Evolutionary conservation across 23 tunicate genomes (phyloP).

Genomic region (Styela clava): DNA sequence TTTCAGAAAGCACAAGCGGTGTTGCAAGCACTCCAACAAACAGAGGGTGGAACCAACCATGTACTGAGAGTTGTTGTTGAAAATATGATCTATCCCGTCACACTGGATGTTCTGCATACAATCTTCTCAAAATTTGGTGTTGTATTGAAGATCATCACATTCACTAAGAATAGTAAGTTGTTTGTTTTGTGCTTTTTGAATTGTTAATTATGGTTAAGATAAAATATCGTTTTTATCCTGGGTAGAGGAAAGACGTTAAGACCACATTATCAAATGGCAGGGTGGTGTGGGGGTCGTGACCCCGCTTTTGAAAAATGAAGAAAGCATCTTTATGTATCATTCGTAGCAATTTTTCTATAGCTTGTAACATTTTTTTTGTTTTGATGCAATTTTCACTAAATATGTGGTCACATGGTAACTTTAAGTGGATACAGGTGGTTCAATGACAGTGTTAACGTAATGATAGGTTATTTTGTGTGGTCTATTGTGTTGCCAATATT

Average conservation of each 20-base stretch:
- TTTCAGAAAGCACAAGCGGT: conserved; percentile 93
- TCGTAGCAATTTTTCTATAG: too few relatives aligned
- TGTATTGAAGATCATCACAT: conserved; percentile 90
- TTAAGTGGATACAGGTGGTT: too few relatives aligned
- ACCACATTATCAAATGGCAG: neutral
- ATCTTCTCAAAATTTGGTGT: conserved; percentile 89
- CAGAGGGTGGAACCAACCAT: conserved; percentile 91
- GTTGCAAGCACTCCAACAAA: conserved; percentile 85
- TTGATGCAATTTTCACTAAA: too few relatives aligned
- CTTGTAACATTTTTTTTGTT: too few relatives aligned
- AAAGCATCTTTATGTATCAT: too few relatives aligned
- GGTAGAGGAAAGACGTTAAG: neutral
- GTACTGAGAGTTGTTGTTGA: conserved; percentile 83
- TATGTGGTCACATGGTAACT: too few relatives aligned
- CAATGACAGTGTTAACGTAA: neutral
- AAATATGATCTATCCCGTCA: conserved; percentile 80
- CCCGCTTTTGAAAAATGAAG: too few relatives aligned
- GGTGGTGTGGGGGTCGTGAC: too few relatives aligned
- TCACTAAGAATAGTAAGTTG: conserved; percentile 88
- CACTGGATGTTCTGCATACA: conserved; percentile 74
- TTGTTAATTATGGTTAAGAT: too few relatives aligned
- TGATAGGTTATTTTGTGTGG: neutral
- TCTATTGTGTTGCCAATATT: neutral
- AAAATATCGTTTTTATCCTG: neutral
- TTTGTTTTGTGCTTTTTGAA: too few relatives aligned